phyloP scores from a whole-genome alignment of 2,888 invertebrate species.

The Elaeidobius kamerunicus region DNA sequence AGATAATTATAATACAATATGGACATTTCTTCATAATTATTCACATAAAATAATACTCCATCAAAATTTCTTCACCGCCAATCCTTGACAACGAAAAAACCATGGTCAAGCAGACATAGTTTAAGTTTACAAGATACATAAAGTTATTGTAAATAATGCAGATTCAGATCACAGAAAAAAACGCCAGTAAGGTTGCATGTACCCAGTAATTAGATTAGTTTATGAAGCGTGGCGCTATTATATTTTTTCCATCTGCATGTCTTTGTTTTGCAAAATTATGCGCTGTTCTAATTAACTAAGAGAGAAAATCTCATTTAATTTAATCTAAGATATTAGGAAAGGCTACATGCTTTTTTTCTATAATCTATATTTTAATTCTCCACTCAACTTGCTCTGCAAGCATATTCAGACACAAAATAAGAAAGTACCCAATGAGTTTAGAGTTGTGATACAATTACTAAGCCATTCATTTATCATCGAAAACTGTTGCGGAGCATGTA shows the following conservation, averaged over 20 bases:
- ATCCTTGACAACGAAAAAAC: constrained; percentile 18
- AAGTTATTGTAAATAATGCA: constrained; percentile 3
- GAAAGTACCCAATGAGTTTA: constrained; percentile 9
- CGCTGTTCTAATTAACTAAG: constrained; percentile 4
- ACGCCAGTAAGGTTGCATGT: constrained; percentile 18
- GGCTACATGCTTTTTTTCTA: too few species aligned
- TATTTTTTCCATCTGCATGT: constrained; percentile 10
- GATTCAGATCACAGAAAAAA: constrained; percentile 11
- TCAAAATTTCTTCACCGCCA: constrained; percentile 18
- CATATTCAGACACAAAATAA: constrained; percentile 2
- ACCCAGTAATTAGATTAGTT: constrained; percentile 23
- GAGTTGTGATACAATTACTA: constrained; percentile 22
- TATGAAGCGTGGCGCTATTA: constrained; percentile 19
- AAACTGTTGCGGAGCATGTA: constrained; percentile 29
- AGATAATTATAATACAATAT: not conserved
- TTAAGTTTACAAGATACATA: too few species aligned
- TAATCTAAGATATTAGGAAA: too few species aligned
- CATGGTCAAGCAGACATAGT: constrained; percentile 19
- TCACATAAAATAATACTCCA: not conserved
- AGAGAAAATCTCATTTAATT: too few species aligned
- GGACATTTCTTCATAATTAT: not conserved
- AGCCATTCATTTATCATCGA: constrained; percentile 24
- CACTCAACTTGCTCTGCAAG: too few species aligned
- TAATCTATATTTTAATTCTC: too few species aligned
- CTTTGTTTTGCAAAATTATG: constrained; percentile 15